Percentiles rank a stretch among this genome's conserved stretches.
These are phyloP conservation scores for Pseudorhiza aurosa DNA, from an alignment of 30 jellyfish, hydroid and myxozoan genomes.

Conservation along the genomic window DNA sequence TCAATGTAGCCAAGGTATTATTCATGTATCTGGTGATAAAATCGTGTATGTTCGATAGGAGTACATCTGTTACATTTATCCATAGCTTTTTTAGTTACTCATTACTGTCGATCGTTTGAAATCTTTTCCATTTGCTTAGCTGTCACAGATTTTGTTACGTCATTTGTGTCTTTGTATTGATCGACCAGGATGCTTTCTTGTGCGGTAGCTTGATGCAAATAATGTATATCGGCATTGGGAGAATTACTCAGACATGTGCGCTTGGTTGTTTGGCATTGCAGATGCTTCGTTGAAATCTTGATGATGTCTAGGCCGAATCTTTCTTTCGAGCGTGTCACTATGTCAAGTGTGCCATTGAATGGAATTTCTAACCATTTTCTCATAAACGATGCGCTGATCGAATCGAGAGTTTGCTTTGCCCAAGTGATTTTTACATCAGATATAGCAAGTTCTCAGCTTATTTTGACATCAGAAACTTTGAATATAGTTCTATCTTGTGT, in stretches of 20 bases:
- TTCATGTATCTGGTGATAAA: too few relatives aligned
- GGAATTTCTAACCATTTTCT: constrained; percentile 21
- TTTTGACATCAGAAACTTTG: too few relatives aligned
- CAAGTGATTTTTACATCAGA: neutral
- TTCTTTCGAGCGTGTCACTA: constrained; percentile 2
- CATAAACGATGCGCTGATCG: neutral
- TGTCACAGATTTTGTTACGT: too few relatives aligned
- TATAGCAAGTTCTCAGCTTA: constrained; percentile 1
- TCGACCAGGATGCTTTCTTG: constrained; percentile 2
- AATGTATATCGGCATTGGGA: constrained; percentile 12
- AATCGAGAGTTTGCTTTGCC: constrained; percentile 23
- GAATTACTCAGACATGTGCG: neutral
- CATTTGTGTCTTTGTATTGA: constrained; percentile 2
- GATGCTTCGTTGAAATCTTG: constrained; percentile 4
- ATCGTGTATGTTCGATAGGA: too few relatives aligned
- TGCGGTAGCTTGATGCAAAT: constrained; percentile 13
- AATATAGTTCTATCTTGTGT: neutral
- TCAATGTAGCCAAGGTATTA: too few relatives aligned
- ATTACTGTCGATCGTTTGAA: too few relatives aligned
- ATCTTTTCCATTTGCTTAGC: too few relatives aligned
- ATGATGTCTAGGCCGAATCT: constrained; percentile 1
- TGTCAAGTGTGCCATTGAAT: constrained; percentile 4
- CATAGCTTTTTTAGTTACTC: too few relatives aligned
- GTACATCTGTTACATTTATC: too few relatives aligned
- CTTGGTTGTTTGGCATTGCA: constrained; percentile 8